Conservation (phyloP, 2,113 vertebrate genomes). For the Ahaetulla prasina region DNA sequence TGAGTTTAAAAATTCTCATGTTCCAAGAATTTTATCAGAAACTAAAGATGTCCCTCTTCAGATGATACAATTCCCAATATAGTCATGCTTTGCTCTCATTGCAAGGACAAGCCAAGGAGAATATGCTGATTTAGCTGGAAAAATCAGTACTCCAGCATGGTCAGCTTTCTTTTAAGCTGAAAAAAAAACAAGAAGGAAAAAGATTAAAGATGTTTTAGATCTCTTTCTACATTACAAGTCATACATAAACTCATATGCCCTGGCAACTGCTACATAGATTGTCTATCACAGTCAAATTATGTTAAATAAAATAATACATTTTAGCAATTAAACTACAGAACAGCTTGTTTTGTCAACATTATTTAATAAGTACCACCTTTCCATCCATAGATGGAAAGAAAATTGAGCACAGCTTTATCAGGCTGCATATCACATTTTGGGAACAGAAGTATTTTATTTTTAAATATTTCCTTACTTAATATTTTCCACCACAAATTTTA, state of each 20-base stretch:
- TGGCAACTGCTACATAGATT: not conserved
- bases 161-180: no score
- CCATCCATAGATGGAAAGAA: not conserved
- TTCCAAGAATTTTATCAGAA: no score
- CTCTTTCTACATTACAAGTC: not conserved
- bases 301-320: not conserved
- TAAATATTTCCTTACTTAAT: not conserved
- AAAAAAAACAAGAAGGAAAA: no score
- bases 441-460: not conserved
- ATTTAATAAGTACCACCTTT: fast-evolving
- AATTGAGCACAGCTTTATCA: not conserved
- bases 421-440: not conserved
- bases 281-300: not conserved
- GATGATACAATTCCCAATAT: no score
- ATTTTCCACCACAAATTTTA: not conserved
- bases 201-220: constrained; percentile 17
- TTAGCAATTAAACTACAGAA: not conserved
- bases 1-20: no score
- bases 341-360: not conserved
- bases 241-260: not conserved
- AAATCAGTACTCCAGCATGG: no score
- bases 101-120: no score
- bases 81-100: no score
- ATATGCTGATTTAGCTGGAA: no score
- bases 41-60: no score